Conservation (phyloP, 2,797 vertebrate genomes). For the Poecilia wingei region DNA sequence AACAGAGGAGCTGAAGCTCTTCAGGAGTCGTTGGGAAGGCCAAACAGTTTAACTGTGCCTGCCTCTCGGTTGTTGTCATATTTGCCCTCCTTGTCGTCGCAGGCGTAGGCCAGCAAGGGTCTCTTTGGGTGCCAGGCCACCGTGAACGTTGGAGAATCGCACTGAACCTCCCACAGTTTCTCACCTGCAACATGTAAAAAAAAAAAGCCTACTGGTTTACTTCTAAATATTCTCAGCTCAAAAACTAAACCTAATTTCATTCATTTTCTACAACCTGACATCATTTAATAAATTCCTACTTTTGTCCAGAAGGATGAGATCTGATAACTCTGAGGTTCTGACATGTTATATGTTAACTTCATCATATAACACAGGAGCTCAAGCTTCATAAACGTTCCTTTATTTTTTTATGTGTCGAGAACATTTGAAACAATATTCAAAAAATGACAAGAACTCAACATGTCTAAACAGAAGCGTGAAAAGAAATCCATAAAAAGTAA, state of each 20-base stretch:
- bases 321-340: neutral
- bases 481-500: neutral
- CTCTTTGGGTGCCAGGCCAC: conserved; percentile 98
- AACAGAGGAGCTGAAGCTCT: neutral
- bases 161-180: conserved; percentile 98
- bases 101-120: conserved; percentile 93
- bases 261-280: neutral
- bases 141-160: conserved; percentile 96
- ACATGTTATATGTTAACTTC: neutral
- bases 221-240: neutral
- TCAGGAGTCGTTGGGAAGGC: conserved; percentile 94
- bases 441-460: neutral
- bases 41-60: conserved; percentile 96
- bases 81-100: conserved; percentile 98
- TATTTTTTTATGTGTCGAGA: neutral
- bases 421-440: neutral
- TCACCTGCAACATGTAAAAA: conserved; percentile 81
- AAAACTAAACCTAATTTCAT: neutral
- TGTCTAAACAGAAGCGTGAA: neutral
- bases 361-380: neutral
- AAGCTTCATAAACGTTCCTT: neutral
- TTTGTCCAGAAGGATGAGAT: neutral
- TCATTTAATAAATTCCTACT: neutral
- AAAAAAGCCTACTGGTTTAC: neutral
- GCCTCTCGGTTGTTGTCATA: conserved; percentile 96